Conservation (phyloP, 2,797 vertebrate species). For the Ispidina lecontei region DNA sequence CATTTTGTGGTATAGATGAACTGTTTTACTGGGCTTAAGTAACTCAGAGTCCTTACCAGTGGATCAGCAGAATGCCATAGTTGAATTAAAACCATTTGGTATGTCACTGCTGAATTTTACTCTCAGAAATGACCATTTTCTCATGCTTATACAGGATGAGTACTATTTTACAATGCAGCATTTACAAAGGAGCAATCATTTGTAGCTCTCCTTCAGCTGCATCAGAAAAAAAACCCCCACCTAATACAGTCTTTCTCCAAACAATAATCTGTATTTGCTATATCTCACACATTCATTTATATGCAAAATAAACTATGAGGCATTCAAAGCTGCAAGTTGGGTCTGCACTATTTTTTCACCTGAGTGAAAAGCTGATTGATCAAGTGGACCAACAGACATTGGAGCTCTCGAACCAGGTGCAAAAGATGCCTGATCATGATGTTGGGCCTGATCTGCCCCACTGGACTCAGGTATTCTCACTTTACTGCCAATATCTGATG, state of each 20-base stretch:
- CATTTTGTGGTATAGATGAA: background rate
- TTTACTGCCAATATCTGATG: constrained; percentile 93
- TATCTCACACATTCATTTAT: background rate
- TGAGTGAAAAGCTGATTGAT: constrained; percentile 93
- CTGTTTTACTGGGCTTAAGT: background rate
- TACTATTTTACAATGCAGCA: background rate
- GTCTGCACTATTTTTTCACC: constrained; percentile 76
- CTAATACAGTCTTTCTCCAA: background rate
- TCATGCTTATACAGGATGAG: background rate
- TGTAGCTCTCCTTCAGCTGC: background rate
- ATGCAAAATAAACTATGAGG: background rate
- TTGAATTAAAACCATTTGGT: background rate
- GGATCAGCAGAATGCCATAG: background rate
- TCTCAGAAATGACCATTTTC: background rate
- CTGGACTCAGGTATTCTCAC: constrained; percentile 85
- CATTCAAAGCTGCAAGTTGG: background rate
- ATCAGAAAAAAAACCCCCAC: background rate
- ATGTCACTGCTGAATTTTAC: background rate
- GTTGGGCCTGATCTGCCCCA: constrained; percentile 84
- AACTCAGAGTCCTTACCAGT: background rate
- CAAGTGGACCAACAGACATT: constrained; percentile 85
- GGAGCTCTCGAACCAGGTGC: constrained; percentile 82
- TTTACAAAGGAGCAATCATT: background rate
- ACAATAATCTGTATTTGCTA: background rate
- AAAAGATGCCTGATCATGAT: constrained; percentile 86